phyloP scores from a whole-genome alignment of 2,113 vertebrate genomes.

The Petromus typicus region DNA sequence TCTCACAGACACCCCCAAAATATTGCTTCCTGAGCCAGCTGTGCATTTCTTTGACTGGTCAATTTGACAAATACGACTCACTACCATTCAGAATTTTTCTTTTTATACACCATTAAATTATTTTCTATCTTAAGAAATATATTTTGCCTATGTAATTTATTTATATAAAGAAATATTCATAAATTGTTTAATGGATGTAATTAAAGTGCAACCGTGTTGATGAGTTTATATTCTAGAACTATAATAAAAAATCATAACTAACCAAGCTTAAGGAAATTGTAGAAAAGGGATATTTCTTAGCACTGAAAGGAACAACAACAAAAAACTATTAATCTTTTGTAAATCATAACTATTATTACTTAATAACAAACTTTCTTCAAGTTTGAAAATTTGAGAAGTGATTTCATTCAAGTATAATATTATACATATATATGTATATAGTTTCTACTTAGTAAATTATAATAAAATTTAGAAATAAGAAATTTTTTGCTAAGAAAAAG shows the following conservation, averaged over 20 bases:
- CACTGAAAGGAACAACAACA: not conserved
- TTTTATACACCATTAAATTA: not conserved
- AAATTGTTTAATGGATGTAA: not conserved
- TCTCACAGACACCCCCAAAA: not conserved
- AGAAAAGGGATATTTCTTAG: not conserved
- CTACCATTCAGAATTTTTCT: not conserved
- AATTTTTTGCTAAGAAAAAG: not conserved
- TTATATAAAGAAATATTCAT: not conserved
- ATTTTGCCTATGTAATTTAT: not conserved
- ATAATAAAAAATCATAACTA: not conserved
- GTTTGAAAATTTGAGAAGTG: not conserved
- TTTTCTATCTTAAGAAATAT: not conserved
- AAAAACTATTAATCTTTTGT: not conserved
- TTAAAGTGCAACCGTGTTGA: not conserved
- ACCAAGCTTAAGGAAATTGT: not conserved
- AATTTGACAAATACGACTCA: not conserved
- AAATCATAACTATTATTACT: not conserved
- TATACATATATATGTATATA: conserved; percentile 61
- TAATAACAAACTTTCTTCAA: fast-evolving
- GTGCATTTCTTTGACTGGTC: not conserved
- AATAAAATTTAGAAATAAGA: conserved; percentile 40
- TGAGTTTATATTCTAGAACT: not conserved
- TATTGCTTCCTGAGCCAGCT: not conserved
- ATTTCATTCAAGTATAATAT: not conserved
- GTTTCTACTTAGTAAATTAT: conserved; percentile 17